Evolutionary conservation across 2,888 invertebrate genomes (phyloP), one percentile per base, ranked within the genome.

Genomic region (Drosophila imparisetae): DNA sequence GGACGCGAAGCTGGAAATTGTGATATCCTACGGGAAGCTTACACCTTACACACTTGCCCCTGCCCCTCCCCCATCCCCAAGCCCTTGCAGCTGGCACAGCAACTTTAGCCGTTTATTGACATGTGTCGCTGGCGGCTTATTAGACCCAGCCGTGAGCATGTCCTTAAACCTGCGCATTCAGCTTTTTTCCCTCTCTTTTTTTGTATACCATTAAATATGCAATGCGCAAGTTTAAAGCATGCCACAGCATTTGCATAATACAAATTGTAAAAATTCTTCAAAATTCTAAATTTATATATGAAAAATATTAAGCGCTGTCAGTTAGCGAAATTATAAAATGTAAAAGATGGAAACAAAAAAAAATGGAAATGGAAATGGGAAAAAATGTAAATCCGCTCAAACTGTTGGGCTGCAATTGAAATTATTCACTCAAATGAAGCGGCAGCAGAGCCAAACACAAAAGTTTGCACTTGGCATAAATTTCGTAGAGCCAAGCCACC

Each of bases 361-460:
- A 45, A 24, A 42, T 21, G 4, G 11, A 42, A 53, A 48, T 49
- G 36, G 13, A 32, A 32, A 27, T 49, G 36, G 32, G 30, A 29
- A 38, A 50, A 81, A 80, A 86, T 86, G 89, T 70, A 87, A 87
- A 86, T 87, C 80, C 67, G 45, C 58, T 42, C 42, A 54, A 54
- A 54, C 36, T 24, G 38, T 24, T 61, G 34, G 55, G 71, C 66
- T 90, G 81, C 89, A 89, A 90, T 84, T 84, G 80, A 88, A 81
- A 90, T 89, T 90, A 91, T 88, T 83, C 85, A 80, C 82, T 89
- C 80, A 82, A 91, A 89, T 82, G 84, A 89, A 83, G 84, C 80
- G 71, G 58, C 57, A 52, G 52, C 69, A 66, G 24, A 36, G 80
- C 63, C 89, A 80, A 83, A 83, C 82, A 86, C 66, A 78, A 81